Conservation (phyloP, 1,140 invertebrate species). For the Hesperophylax magnus region DNA sequence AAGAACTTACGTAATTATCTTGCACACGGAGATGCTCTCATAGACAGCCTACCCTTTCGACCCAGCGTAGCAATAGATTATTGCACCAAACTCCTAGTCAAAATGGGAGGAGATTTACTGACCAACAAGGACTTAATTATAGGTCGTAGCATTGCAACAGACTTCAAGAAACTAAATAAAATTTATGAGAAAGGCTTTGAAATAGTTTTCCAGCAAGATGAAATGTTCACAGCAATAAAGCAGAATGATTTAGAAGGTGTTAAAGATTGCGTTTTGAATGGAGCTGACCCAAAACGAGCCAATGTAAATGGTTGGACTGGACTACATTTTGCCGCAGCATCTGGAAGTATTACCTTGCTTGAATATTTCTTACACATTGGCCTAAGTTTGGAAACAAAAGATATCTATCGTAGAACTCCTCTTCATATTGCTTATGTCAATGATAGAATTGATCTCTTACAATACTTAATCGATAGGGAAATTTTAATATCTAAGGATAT, state of each 20-base stretch:
- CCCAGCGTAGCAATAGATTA: neutral
- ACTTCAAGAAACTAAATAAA: neutral
- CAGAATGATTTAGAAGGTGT: neutral
- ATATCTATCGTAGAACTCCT: neutral
- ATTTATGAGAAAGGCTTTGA: neutral
- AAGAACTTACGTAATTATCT: slow-evolving; percentile 4
- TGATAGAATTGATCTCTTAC: neutral
- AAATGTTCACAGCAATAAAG: neutral
- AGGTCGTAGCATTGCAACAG: neutral
- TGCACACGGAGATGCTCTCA: neutral
- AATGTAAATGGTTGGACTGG: neutral
- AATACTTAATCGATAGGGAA: neutral
- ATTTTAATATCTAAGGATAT: neutral
- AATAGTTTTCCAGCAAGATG: neutral
- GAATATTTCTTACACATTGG: neutral
- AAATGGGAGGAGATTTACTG: neutral
- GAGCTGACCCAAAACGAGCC: neutral
- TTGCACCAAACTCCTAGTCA: neutral
- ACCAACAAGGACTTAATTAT: neutral
- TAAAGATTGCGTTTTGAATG: neutral
- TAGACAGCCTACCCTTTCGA: neutral
- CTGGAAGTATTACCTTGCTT: neutral
- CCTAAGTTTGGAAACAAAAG: neutral
- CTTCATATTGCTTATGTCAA: neutral
- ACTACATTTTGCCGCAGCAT: neutral